Base-by-base conservation (phyloP, 2,113 vertebrate species). In the Lanius collurio region DNA sequence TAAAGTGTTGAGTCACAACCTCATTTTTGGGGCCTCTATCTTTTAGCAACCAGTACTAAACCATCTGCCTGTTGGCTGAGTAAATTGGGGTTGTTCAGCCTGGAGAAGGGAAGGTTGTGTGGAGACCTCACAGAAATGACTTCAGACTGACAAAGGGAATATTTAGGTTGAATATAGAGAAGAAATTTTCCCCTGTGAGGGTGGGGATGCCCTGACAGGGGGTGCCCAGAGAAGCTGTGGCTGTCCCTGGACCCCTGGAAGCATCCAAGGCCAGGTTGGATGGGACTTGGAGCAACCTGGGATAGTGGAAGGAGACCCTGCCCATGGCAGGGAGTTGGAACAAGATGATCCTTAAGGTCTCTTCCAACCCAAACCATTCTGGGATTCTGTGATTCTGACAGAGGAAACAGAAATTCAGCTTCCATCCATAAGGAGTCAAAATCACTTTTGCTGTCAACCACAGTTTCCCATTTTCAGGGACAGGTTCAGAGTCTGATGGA, bases 301-400 rank as follows among this genome's bases (percentile, higher is more conserved):
- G 30, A 8, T 0, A 13, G 14, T 35, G 47, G 30, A 0, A 89
- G 6, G 5, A 4, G 53, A 7, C 24, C 23, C 28, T 75, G 69
- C 33, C 35, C 52, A 39, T 30, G 19, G 33, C 53, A 53, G 37
- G 26, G 3, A 2, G 2, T 0, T 60, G 39, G 46, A 41, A 75
- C 4, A 5, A 10, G 30, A 9, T 60, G 14, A 35, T 4, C 30
- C 9, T 68, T 68, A 46, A 68, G 3, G 20, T 47, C 14, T 12
- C 13, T 41, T 47, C 30, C 47, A 60, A 60, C 6, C 16, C 47
- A 68, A 60, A 60, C 11, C 11, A 27, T 31, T 67, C 46, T 21
- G n/a, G 21, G n/a, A 41, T 47, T 68, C 39, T 13, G 0, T 8
- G n/a, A 53, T 41, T 47, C 30, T 41, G 26, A n/a, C 20, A 71